Conservation (phyloP, 2,113 vertebrate species). For the Zosterops pallidus region DNA sequence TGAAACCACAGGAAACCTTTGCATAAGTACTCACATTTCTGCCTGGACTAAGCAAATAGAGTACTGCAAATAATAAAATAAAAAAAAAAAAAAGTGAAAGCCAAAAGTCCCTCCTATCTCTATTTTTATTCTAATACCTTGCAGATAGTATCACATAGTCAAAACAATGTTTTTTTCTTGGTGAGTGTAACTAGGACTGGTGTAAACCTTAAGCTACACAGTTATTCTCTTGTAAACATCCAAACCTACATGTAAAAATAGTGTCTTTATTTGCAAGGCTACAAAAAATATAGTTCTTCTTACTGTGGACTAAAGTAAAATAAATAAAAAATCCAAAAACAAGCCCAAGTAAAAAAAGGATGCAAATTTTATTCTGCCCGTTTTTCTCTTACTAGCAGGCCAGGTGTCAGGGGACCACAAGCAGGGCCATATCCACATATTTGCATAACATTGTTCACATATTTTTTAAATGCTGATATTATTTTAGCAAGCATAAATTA, state of each 20-base stretch:
- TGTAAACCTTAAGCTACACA: not conserved
- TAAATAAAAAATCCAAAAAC: not conserved
- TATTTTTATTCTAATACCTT: not conserved
- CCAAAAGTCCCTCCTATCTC: not conserved
- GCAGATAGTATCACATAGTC: not conserved
- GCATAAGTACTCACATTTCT: not conserved
- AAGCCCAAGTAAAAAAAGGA: not conserved
- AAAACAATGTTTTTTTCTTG: not conserved
- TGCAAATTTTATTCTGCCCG: not conserved
- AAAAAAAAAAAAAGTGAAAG: not conserved
- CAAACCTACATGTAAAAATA: not conserved
- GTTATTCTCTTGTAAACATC: not conserved
- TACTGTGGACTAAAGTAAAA: not conserved
- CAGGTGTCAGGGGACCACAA: not conserved
- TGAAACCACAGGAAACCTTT: slow-evolving; percentile 35
- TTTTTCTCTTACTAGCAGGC: not conserved
- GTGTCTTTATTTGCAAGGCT: accelerated
- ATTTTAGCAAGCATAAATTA: not conserved
- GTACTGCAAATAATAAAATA: not conserved
- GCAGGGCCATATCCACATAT: not conserved
- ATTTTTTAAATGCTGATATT: not conserved
- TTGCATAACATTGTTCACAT: not conserved
- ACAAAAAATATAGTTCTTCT: not conserved
- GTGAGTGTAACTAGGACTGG: accelerated
- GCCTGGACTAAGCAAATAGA: not conserved